Base-by-base conservation (phyloP, 2,113 vertebrate species). In the Nannobrachium achirus region DNA sequence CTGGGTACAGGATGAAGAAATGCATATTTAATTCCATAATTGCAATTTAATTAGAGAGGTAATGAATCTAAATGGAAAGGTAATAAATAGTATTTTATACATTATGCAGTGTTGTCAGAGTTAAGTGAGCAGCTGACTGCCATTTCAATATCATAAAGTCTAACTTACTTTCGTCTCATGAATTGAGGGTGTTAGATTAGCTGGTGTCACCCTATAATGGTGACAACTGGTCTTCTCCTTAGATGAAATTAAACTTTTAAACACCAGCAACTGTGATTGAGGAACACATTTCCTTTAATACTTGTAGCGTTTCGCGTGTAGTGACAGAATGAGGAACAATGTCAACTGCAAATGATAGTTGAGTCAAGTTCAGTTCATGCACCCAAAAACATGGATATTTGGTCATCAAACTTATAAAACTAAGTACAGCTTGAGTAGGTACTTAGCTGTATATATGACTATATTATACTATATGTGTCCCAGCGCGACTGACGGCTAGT, bases 11-110 rank as follows among this genome's bases (percentile, higher is more conserved):
- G 76, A 79, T 83, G 83, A 82, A 79, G 82, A 81, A 91, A 87
- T 78, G 71, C 73, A 83, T 79, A 87, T 87, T 87, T 74, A 85
- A 85, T 78, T 69, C 73, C 62, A 84, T 87, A 82, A 89, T 84
- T 84, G 73, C 66, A 84, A 74, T 84, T 71, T 86, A 87, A 88
- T 91, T 84, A 79, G 73, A 81, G 59, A 69, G 70, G 74, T n/a
- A n/a, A 33, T 5, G 63, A 84, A 74, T 83, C 73, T 85, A 87
- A 86, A 89, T 84, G 78, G 73, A 81, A 56, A 69, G 70, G 74
- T 80, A 83, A 81, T 82, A 77, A 81, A 82, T 71, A 80, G 65
- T 73, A 71, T 78, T 71, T 55, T 25, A 65, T 78, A 73, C 56
- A 74, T 58, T 69, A 84, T 74, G 70, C 69, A 66, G 70, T 67